Evolutionary conservation across 2,113 vertebrate genomes (phyloP).

Genomic region (Capreolus pygargus): DNA sequence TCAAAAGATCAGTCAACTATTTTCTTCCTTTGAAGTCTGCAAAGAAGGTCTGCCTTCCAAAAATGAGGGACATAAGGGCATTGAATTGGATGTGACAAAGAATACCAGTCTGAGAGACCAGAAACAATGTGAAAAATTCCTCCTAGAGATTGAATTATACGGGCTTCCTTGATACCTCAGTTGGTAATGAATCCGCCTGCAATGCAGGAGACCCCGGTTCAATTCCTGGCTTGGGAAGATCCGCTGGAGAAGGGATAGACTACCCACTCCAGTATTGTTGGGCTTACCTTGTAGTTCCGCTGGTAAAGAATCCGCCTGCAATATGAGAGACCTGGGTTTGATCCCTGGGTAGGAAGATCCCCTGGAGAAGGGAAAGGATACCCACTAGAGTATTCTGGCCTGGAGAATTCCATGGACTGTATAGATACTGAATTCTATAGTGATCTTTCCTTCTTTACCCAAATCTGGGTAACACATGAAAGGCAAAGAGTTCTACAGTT

Average conservation of each 20-base stretch:
- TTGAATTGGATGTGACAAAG: not conserved
- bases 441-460: not conserved
- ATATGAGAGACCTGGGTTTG: not conserved
- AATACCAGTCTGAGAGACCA: not conserved
- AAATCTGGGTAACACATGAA: not conserved
- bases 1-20: not conserved
- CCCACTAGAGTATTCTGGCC: not conserved
- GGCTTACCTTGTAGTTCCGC: not conserved
- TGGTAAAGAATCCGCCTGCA: not conserved
- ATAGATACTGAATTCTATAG: not conserved
- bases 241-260: not conserved
- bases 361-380: not conserved
- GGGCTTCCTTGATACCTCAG: not conserved
- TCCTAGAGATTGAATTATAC: not conserved
- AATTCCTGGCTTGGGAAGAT: not conserved
- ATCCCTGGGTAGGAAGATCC: not conserved
- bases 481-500: not conserved
- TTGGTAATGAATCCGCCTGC: not conserved
- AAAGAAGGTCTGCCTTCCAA: not conserved
- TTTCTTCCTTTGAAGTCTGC: not conserved
- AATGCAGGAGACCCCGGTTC: not conserved
- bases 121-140: not conserved
- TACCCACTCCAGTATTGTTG: not conserved
- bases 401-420: not conserved
- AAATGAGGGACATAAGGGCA: not conserved